Conservation (phyloP, 2,113 vertebrate species). For the Penelope pileata region DNA sequence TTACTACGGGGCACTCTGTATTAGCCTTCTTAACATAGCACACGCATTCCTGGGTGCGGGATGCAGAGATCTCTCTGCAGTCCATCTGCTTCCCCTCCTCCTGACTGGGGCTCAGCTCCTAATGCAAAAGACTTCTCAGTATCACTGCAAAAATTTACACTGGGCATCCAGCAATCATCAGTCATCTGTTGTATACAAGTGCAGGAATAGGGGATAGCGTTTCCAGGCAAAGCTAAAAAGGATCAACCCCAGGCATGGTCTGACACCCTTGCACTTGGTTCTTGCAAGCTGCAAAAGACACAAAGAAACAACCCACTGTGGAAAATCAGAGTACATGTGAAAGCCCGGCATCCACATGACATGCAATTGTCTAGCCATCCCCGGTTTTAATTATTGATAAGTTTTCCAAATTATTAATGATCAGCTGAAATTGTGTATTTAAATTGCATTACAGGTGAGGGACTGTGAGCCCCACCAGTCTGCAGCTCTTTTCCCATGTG, state of each 20-base stretch:
- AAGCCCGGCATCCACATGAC: not conserved
- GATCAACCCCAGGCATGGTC: not conserved
- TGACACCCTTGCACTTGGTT: not conserved
- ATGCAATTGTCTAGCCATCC: not conserved
- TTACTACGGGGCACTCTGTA: not conserved
- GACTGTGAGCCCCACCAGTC: not conserved
- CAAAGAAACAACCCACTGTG: not conserved
- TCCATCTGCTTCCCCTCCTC: not conserved
- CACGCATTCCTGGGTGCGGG: not conserved
- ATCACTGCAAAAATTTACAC: not conserved
- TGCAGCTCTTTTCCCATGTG: not conserved
- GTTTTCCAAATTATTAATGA: not conserved
- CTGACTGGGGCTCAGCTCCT: not conserved
- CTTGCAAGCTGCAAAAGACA: not conserved
- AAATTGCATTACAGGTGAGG: not conserved
- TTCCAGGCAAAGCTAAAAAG: not conserved
- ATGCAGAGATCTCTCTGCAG: not conserved
- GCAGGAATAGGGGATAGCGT: accelerated
- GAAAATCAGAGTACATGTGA: not conserved
- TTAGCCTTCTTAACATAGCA: not conserved
- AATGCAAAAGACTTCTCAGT: not conserved
- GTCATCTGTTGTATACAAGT: not conserved
- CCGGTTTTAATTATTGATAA: not conserved
- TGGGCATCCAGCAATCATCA: not conserved
- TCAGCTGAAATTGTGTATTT: not conserved